These are phyloP conservation scores for Crocodylus rhombifer DNA, from an alignment of 2,797 vertebrate species.

Conservation along the genomic window DNA sequence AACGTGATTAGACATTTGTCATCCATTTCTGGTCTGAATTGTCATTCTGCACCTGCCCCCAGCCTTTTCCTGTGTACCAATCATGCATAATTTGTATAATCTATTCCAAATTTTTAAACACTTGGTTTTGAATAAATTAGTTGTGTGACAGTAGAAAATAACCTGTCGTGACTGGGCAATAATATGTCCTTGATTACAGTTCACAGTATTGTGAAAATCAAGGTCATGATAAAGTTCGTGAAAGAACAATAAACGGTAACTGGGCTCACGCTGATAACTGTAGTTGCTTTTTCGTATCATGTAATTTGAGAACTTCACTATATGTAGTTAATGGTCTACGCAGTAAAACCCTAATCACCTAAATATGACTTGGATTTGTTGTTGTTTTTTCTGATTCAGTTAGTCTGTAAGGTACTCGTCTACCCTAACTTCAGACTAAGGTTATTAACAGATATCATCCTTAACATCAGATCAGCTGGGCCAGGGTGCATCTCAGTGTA, in stretches of 20 bases:
- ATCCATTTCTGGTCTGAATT: neutral
- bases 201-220: constrained; percentile 22
- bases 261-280: neutral
- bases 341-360: constrained; percentile 25
- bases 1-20: neutral
- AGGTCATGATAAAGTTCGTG: constrained; percentile 48
- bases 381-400: neutral
- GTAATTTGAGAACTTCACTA: constrained; percentile 53
- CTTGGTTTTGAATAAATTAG: neutral
- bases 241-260: constrained; percentile 59
- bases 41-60: neutral
- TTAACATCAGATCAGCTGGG: too few relatives aligned
- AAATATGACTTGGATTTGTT: neutral
- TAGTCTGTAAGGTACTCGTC: too few relatives aligned
- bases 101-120: neutral
- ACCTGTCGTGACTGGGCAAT: neutral
- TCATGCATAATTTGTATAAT: neutral
- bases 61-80: neutral
- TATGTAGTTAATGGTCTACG: constrained; percentile 3
- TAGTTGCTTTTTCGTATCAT: constrained; percentile 1
- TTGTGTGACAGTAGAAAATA: neutral
- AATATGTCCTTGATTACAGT: constrained; percentile 2
- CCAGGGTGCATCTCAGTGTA: too few relatives aligned
- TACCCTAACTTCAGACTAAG: neutral
- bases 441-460: too few relatives aligned